Base-by-base conservation (phyloP, 2,888 invertebrate genomes). In the Alloplasta piceator region DNA sequence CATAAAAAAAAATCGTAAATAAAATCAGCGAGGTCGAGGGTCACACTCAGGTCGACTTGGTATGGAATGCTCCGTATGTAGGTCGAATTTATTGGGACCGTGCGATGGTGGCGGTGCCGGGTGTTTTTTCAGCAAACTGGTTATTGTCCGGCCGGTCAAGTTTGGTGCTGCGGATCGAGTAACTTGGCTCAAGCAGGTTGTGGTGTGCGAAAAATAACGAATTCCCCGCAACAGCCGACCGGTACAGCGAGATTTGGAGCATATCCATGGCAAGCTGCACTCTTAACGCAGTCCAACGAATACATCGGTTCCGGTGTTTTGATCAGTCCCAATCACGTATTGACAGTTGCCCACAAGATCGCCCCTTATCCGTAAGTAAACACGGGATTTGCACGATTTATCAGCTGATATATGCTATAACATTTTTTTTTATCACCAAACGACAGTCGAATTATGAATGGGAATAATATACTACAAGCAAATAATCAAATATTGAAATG, bases 311-410 rank as follows among this genome's bases (percentile, higher is more conserved):
- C 89, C 3, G 91, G 90, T 9, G 91, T 88, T 1, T 87, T 94
- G 9, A 87, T 94, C 38, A 90, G 90, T 50, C 80, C 88, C 7
- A 88, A 87, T 63, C 92, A 93, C 84, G 92, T 94, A 3, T 86
- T 93, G 5, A 94, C 94, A 1, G 93, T 92, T 0, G 93, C 94
- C 7, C 94, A 94, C 84, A 93, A 93, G 85, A 90, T 94, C 61
- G 77, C 86, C 5, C 58, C 87, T 41, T 91, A 89, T 72, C 72
- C 76, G 92, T 92, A 83, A 89, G 90, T 86, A 26, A 38, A 58
- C 38, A 56, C 50, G 38, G 9, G 12, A 6, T 36, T 26, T 9
- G 6, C 10, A 48, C 5, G n/a, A 63, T 46, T 48, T 10, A 26
- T n/a, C 26, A 26, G 26, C 26, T 63, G 16, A 5, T 6, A 10